Evolutionary conservation across 2,888 invertebrate genomes (phyloP), one percentile per base, ranked within the genome.

Genomic region (Macrosiphum euphorbiae): DNA sequence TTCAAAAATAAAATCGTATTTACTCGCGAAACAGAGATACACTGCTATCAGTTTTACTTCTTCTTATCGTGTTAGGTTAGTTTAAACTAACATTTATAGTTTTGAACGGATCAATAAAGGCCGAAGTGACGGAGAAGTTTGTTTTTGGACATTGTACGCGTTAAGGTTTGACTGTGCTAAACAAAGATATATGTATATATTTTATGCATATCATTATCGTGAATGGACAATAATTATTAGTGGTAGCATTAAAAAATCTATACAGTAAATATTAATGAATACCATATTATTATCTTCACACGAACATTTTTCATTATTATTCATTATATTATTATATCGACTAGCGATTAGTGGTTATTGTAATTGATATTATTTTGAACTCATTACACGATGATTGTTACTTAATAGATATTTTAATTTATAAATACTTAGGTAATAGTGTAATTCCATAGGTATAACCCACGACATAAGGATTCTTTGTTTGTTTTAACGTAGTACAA

Each of bases 71-170:
- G 20, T 35, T 35, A 20, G 1, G 35, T 78, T 78, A 35, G 35
- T 78, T 35, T 78, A 78, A 35, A 78, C 35, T 35, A 35, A 78
- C n/a, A 41, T 58, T 58, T 35, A 78, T 50, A 52, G 35, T 87
- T 52, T 50, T 50, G n/a, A 52, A 87, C n/a, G 26, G 50, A 87
- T 87, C 47, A 52, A 87, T 87, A 87, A 87, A 20, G 50, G n/a
- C 35, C 24, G 28, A 24, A 20, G 28, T 87, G 7, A 28, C 58
- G 87, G 55, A 0, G 16, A 88, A 88, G 88, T 58, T 88, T 88
- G 41, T 88, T 58, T 41, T 88, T 58, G 88, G 58, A 88, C 58
- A 26, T 55, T 88, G 55, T 58, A 8, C 26, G 16, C 16, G 44
- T 47, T 88, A 58, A 58, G 58, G 88, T 44, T 88, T 41, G 41